phyloP scores from a whole-genome alignment of 2,113 vertebrate genomes.

The Carassius gibelio region DNA sequence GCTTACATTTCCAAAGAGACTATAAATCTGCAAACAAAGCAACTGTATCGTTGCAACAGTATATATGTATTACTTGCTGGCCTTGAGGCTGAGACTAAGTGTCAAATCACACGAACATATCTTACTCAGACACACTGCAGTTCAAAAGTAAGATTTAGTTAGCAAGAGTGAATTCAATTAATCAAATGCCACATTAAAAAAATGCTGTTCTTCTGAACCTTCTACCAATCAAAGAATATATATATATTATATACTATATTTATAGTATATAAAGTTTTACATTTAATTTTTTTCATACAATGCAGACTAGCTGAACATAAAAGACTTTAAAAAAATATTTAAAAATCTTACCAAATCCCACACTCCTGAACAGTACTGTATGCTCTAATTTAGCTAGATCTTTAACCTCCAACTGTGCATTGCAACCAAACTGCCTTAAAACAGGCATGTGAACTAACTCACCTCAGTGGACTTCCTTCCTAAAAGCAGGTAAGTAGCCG shows the following conservation, averaged over 20 bases:
- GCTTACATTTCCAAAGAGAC: neutral
- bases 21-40: neutral
- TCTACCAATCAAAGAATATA: neutral
- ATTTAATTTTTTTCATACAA: too few relatives aligned
- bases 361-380: neutral
- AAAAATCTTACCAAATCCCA: neutral
- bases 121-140: neutral
- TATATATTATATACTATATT: too few relatives aligned
- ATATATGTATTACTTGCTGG: too few relatives aligned
- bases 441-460: neutral
- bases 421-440: neutral
- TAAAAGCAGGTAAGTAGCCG: constrained; percentile 92
- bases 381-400: neutral
- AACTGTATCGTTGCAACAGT: neutral
- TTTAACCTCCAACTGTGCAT: neutral
- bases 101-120: neutral
- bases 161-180: neutral
- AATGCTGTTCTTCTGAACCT: too few relatives aligned
- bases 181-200: too few relatives aligned
- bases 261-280: too few relatives aligned
- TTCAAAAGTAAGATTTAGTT: neutral
- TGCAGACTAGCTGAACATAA: neutral
- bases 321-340: neutral
- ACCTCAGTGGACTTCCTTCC: constrained; percentile 75
- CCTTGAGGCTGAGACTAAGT: too few relatives aligned